Conservation (phyloP, 64 coral and sea anemone genomes). For the Exaiptasia diaphana region DNA sequence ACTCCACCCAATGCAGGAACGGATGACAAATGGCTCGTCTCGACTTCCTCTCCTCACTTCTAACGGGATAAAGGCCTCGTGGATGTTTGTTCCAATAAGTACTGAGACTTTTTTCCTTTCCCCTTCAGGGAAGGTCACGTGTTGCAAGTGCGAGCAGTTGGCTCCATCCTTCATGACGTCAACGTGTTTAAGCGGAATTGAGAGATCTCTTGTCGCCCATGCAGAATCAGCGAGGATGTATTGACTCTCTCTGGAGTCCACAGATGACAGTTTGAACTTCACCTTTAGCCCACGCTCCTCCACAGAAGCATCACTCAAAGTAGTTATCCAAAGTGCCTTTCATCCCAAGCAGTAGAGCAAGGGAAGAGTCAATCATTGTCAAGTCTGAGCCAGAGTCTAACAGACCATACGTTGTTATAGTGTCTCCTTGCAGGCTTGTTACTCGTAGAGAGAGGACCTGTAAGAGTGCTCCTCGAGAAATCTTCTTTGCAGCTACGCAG, state of each 20-base stretch:
- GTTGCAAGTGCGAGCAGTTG: background rate
- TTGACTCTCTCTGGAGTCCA: background rate
- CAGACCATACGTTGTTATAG: conserved; percentile 51
- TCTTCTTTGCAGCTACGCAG: too few relatives aligned
- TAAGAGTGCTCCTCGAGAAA: conserved; percentile 7
- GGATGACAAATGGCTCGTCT: conserved; percentile 18
- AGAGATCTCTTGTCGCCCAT: conserved; percentile 28
- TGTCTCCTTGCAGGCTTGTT: background rate
- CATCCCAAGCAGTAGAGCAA: conserved; percentile 39
- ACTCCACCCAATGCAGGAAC: conserved; percentile 50
- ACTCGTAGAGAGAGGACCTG: conserved; percentile 43
- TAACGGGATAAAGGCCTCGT: conserved; percentile 37
- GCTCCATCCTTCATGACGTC: background rate
- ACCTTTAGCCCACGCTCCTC: conserved; percentile 1
- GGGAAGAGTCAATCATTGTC: conserved; percentile 50
- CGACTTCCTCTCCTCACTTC: conserved; percentile 32
- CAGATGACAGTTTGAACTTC: conserved; percentile 20
- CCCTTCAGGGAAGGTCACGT: conserved; percentile 33
- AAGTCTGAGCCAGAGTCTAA: conserved; percentile 49
- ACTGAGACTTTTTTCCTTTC: conserved; percentile 32
- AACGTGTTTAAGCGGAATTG: conserved; percentile 28
- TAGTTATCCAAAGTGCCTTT: conserved; percentile 25
- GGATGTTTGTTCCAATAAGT: conserved; percentile 16
- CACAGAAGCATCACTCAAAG: conserved; percentile 5
- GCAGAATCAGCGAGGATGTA: background rate